A percentile compares a stretch with the other conserved stretches of the same genome.
These are phyloP conservation scores for Xenopus petersii DNA, from an alignment of 2,797 vertebrate species.

Conservation along the genomic window DNA sequence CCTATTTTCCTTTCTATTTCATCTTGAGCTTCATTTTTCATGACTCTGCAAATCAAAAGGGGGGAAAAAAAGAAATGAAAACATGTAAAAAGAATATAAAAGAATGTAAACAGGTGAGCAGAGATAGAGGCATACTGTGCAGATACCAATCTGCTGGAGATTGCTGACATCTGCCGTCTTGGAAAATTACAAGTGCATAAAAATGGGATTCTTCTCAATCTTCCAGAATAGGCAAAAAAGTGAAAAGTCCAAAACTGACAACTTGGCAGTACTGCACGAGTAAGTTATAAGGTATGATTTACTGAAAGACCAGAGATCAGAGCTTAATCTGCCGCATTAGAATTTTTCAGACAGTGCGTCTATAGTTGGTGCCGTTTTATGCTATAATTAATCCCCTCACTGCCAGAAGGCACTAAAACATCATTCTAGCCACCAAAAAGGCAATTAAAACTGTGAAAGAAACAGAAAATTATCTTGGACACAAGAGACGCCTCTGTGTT, in stretches of 20 bases:
- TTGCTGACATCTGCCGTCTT: background rate
- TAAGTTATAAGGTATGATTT: constrained; percentile 3
- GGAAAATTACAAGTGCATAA: background rate
- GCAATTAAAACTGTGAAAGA: constrained; percentile 7
- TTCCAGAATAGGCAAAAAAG: background rate
- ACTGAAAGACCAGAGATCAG: background rate
- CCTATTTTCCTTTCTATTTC: constrained; percentile 29
- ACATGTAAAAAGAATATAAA: too few relatives aligned
- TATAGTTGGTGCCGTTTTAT: background rate
- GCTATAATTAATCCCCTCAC: constrained; percentile 2
- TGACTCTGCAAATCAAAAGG: background rate
- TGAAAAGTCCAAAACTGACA: background rate
- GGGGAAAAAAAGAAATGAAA: background rate
- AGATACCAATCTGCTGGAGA: too few relatives aligned
- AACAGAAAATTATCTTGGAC: background rate
- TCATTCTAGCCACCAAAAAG: background rate
- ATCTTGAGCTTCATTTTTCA: constrained; percentile 14
- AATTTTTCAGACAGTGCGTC: constrained; percentile 3
- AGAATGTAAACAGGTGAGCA: too few relatives aligned
- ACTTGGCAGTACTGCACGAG: background rate
- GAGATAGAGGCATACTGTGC: too few relatives aligned
- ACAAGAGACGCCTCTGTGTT: background rate
- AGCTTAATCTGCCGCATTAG: constrained; percentile 3
- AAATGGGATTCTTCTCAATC: background rate
- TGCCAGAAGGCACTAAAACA: constrained; percentile 3